Evolutionary conservation across 2,797 vertebrate genomes (phyloP).

Genomic region (Chelmon rostratus): DNA sequence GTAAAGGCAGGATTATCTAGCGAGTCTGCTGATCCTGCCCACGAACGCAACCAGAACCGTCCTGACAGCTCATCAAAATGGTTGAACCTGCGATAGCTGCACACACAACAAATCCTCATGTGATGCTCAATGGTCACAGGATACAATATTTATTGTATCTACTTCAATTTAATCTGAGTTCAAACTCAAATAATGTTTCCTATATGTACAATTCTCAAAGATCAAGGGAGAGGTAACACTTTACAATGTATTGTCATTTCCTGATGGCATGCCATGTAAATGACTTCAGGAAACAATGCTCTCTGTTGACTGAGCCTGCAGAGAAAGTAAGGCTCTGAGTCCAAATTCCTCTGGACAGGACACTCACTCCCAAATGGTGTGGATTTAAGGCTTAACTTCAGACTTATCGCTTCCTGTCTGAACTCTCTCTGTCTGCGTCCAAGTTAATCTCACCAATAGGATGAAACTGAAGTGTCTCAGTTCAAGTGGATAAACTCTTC

Average conservation of each 20-base stretch:
- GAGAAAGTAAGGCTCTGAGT: constrained; percentile 9
- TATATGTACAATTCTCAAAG: background rate
- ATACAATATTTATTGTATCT: background rate
- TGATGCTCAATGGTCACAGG: background rate
- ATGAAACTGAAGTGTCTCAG: constrained; percentile 5
- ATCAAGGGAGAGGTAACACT: background rate
- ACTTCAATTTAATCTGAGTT: constrained; percentile 3
- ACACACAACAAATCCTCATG: constrained; percentile 24
- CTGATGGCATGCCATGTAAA: background rate
- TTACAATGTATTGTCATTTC: background rate
- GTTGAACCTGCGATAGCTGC: constrained; percentile 92
- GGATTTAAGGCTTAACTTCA: constrained; percentile 31
- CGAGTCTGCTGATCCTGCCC: constrained; percentile 88
- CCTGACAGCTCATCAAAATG: constrained; percentile 92
- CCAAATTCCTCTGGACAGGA: constrained; percentile 1
- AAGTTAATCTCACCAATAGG: constrained; percentile 8
- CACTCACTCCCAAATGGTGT: background rate
- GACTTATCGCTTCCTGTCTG: constrained; percentile 10
- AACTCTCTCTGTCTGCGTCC: background rate
- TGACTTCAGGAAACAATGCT: background rate
- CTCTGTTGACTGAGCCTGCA: background rate
- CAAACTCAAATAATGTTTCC: background rate
- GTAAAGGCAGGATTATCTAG: constrained; percentile 92
- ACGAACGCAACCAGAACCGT: constrained; percentile 89
- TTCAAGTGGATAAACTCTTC: background rate